Base-by-base conservation (phyloP, 2,113 vertebrate genomes). In the Paedocypris sp. region DNA sequence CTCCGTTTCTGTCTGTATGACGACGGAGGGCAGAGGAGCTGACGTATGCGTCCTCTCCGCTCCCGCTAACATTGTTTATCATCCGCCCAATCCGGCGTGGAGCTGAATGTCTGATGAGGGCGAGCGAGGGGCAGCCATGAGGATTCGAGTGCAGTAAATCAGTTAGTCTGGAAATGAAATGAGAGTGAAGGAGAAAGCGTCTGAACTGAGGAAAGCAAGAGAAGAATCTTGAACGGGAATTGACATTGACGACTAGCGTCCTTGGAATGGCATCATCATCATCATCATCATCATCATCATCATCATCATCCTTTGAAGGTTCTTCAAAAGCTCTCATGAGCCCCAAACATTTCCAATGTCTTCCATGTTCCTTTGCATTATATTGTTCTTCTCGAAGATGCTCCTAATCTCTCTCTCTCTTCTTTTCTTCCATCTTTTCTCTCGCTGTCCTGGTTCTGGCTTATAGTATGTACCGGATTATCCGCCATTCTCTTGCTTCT, bases 381-480 rank as follows among this genome's bases (percentile, higher is more conserved):
- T 49, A 48, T 15, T 8, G 16, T 29, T 58, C 32, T 41, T 13
- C 20, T 13, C 43, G 11, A 18, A 31, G 19, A 33, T 31, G 22
- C 48, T 25, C 38, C 13, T 52, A 45, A 32, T 42, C 43, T 62
- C 22, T 35, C 6, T 57, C 28, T 1, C 16, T 31, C 28, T 49
- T 13, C 12, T 8, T 26, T n/a, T 75, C 9, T 42, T 5, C 57
- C 28, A 20, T 66, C 28, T 48, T 53, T 11, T 53, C 16, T 42
- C 15, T 71, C 13, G 18, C 8, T 64, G 19, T 52, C 39, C 15
- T 58, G 16, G 4, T 58, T 58, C 26, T 31, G 4, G 39, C 25
- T 32, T 48, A 11, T 53, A 98, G 92, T 92, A 59, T 68, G 94
- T 59, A 90, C 95, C 59, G 60, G 60, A 62, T 62, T 62, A 62